Percentiles rank a stretch among this genome's conserved stretches.
These are phyloP conservation scores for Melitaea athalia DNA, from an alignment of 2,888 invertebrate species.

Conservation along the genomic window DNA sequence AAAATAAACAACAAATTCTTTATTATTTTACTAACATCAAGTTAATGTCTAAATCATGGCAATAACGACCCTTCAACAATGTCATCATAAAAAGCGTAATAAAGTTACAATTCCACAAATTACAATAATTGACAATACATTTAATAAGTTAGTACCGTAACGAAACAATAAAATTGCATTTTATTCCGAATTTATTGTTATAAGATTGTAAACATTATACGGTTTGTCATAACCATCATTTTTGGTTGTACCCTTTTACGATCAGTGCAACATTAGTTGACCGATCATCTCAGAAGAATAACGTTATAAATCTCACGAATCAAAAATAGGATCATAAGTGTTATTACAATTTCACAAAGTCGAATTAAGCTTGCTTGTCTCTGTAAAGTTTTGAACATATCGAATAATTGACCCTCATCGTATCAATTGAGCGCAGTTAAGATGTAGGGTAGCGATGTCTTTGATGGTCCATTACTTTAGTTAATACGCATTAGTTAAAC, in stretches of 20 bases:
- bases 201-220: slow-evolving; percentile 26
- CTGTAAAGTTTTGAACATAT: slow-evolving; percentile 33
- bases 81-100: slow-evolving; percentile 48
- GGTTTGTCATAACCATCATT: slow-evolving; percentile 3
- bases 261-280: slow-evolving; percentile 22
- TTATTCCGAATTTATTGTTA: slow-evolving; percentile 3
- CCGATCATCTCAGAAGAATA: slow-evolving; percentile 9
- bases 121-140: slow-evolving; percentile 38
- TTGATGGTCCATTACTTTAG: slow-evolving; percentile 55
- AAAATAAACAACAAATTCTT: background rate
- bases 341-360: slow-evolving; percentile 24
- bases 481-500: slow-evolving; percentile 50
- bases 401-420: slow-evolving; percentile 65
- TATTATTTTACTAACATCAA: slow-evolving; percentile 12
- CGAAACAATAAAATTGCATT: slow-evolving; percentile 13
- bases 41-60: slow-evolving; percentile 37
- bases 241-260: slow-evolving; percentile 12
- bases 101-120: slow-evolving; percentile 47
- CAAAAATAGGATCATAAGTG: slow-evolving; percentile 9
- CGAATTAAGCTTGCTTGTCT: slow-evolving; percentile 10
- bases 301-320: slow-evolving; percentile 13
- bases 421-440: slow-evolving; percentile 59
- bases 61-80: slow-evolving; percentile 36
- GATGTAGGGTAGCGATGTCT: slow-evolving; percentile 58
- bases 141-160: slow-evolving; percentile 31